Percentiles rank a stretch among this genome's conserved stretches.
Conservation (phyloP, 2,113 vertebrate species). For the Neotoma lepida region DNA sequence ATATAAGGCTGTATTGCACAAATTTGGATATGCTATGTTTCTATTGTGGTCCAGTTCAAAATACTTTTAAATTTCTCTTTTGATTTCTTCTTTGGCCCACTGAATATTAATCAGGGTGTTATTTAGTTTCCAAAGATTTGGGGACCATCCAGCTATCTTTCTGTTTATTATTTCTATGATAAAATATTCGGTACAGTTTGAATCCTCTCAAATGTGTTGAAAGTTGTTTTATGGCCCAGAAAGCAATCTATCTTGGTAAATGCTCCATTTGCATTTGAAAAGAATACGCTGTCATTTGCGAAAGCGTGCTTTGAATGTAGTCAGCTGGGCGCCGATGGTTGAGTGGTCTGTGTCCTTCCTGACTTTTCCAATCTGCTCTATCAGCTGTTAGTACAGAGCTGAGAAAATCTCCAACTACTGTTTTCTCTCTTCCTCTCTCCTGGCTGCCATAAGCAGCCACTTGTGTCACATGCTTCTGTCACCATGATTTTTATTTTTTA, state of each 20-base stretch:
- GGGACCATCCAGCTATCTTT: background rate
- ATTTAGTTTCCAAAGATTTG: constrained; percentile 14
- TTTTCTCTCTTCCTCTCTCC: background rate
- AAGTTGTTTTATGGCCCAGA: constrained; percentile 32
- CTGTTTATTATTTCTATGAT: background rate
- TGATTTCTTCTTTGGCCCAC: background rate
- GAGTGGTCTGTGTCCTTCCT: background rate
- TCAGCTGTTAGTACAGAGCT: background rate
- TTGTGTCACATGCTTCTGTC: too few relatives aligned
- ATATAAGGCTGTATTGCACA: background rate
- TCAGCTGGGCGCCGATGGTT: background rate
- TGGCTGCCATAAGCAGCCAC: too few relatives aligned
- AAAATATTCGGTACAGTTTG: constrained; percentile 8
- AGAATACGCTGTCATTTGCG: background rate
- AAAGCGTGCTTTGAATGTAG: background rate
- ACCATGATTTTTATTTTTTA: too few relatives aligned
- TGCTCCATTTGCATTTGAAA: constrained; percentile 38
- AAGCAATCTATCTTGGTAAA: constrained; percentile 17
- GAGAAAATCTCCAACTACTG: background rate
- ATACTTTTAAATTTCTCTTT: constrained; percentile 16
- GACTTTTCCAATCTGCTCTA: background rate
- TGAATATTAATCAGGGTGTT: background rate
- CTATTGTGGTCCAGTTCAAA: background rate
- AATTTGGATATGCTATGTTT: background rate
- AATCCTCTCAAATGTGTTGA: background rate